Evolutionary conservation across 2,888 invertebrate genomes (phyloP).

Genomic region (Globia sparganii): DNA sequence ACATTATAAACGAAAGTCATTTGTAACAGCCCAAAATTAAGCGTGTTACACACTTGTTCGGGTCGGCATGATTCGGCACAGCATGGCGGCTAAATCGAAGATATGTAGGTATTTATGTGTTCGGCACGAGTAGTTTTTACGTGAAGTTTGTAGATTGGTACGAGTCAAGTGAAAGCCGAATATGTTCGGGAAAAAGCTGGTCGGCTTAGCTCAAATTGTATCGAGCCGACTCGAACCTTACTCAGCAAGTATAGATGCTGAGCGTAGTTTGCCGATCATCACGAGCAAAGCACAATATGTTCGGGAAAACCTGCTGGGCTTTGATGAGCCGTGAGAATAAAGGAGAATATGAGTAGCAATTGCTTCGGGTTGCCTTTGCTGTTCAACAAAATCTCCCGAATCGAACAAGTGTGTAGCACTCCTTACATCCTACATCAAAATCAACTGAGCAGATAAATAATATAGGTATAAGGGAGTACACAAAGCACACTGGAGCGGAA

Average conservation of each 20-base stretch:
- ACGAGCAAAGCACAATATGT: too few relatives aligned
- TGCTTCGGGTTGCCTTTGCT: neutral
- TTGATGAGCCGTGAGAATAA: neutral
- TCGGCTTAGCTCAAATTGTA: neutral
- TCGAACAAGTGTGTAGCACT: neutral
- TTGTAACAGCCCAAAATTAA: neutral
- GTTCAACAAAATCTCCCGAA: neutral
- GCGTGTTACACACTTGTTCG: neutral
- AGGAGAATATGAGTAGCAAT: too few relatives aligned
- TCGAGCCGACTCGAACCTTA: neutral
- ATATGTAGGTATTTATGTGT: neutral
- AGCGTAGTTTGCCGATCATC: neutral
- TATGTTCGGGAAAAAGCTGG: neutral
- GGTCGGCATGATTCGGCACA: neutral
- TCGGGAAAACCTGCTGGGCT: neutral
- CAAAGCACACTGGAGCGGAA: slow-evolving; percentile 33
- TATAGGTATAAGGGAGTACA: slow-evolving; percentile 26
- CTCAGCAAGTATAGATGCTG: neutral
- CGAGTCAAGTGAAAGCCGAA: too few relatives aligned
- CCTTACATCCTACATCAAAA: slow-evolving; percentile 14
- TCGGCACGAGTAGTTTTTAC: neutral
- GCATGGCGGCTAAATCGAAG: neutral
- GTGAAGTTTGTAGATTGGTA: too few relatives aligned
- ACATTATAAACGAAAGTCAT: neutral
- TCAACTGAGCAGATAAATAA: slow-evolving; percentile 43